Percentiles rank a stretch among this genome's conserved stretches.
phyloP scores from a whole-genome alignment of 1,140 invertebrate species.

The Drosophila mauritiana region DNA sequence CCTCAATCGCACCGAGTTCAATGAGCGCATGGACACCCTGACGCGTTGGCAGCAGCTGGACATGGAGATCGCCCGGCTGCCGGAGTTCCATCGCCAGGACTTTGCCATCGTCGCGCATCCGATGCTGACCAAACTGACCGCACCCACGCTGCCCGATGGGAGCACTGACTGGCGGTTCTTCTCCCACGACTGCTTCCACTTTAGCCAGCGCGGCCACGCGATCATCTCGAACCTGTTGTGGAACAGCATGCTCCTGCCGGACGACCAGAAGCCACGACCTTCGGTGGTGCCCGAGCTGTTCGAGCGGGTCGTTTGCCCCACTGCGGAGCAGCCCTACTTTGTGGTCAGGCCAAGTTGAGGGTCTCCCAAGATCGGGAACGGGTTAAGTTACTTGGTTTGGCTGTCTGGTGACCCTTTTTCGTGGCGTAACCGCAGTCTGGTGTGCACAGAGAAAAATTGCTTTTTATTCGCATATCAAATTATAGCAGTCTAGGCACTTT shows the following conservation, averaged over 20 bases:
- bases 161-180: conserved; percentile 87
- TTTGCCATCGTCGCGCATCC: conserved; percentile 89
- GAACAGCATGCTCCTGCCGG: conserved; percentile 87
- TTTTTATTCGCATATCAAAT: background rate
- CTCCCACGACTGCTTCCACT: conserved; percentile 90
- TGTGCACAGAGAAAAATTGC: conserved; percentile 7
- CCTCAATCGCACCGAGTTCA: conserved; percentile 38
- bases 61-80: conserved; percentile 73
- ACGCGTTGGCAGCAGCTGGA: conserved; percentile 84
- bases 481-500: background rate
- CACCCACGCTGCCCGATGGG: conserved; percentile 83
- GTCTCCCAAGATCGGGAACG: background rate
- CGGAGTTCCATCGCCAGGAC: conserved; percentile 78
- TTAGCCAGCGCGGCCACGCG: conserved; percentile 88
- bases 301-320: conserved; percentile 49
- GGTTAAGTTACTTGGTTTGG: conserved; percentile 7
- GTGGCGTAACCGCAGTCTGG: background rate
- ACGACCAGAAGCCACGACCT: conserved; percentile 51
- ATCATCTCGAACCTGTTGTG: conserved; percentile 85
- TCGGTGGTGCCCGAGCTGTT: conserved; percentile 32
- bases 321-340: conserved; percentile 53
- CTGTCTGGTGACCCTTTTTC: background rate
- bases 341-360: conserved; percentile 58
- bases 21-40: conserved; percentile 76
- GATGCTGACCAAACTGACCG: conserved; percentile 75